These are phyloP conservation scores for Ancistrus triradiatus DNA, from an alignment of 2,113 vertebrate genomes.

Conservation along the genomic window DNA sequence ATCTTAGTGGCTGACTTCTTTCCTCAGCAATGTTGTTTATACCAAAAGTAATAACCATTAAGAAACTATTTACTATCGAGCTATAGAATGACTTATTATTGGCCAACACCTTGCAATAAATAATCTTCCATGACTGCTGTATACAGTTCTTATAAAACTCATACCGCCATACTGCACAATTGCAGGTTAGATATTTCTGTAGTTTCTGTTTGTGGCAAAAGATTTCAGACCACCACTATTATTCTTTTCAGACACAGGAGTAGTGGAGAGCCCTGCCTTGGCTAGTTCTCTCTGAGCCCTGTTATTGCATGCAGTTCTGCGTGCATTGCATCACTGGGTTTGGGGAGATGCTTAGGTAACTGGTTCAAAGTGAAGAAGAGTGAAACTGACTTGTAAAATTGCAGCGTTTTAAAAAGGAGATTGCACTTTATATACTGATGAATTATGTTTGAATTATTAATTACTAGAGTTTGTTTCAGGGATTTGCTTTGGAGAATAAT, in stretches of 20 bases:
- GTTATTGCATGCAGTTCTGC: slow-evolving; percentile 67
- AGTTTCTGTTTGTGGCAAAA: slow-evolving; percentile 16
- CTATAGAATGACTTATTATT: too few relatives aligned
- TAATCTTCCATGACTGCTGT: too few relatives aligned
- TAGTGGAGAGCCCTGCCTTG: slow-evolving; percentile 56
- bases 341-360: slow-evolving; percentile 63
- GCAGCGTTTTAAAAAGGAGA: not conserved
- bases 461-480: not conserved
- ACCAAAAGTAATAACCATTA: too few relatives aligned
- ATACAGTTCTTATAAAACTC: too few relatives aligned
- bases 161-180: too few relatives aligned
- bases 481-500: too few relatives aligned
- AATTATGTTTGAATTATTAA: slow-evolving; percentile 21
- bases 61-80: too few relatives aligned
- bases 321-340: slow-evolving; percentile 71
- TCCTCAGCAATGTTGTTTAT: too few relatives aligned
- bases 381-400: slow-evolving; percentile 10
- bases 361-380: slow-evolving; percentile 33
- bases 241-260: slow-evolving; percentile 43
- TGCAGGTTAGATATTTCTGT: too few relatives aligned
- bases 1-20: too few relatives aligned
- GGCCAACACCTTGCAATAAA: too few relatives aligned
- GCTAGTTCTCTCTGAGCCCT: slow-evolving; percentile 57
- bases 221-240: slow-evolving; percentile 18
- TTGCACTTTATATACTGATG: slow-evolving; percentile 13